A percentile compares a stretch with the other conserved stretches of the same genome.
phyloP scores from a whole-genome alignment of 1,140 invertebrate genomes.

The Procambarus clarkii region DNA sequence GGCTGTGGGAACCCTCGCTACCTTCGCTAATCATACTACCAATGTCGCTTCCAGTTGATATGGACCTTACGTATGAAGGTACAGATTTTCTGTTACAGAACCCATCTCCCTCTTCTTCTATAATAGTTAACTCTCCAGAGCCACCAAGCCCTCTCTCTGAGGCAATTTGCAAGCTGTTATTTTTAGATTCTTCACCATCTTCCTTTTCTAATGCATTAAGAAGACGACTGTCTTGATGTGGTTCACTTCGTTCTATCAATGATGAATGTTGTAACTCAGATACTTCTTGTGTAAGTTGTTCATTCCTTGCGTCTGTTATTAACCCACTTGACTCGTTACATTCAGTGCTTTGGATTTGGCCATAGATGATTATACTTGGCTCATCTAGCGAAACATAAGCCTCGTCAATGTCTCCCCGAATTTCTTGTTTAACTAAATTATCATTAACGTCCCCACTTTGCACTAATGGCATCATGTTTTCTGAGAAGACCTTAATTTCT shows the following conservation, averaged over 20 bases:
- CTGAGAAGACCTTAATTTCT: slow-evolving; percentile 51
- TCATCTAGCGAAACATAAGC: slow-evolving; percentile 56
- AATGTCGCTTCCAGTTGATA: slow-evolving; percentile 52
- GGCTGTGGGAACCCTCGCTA: slow-evolving; percentile 43
- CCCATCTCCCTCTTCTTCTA: slow-evolving; percentile 36
- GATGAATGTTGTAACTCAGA: background rate
- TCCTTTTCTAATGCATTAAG: background rate
- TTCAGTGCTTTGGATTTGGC: background rate
- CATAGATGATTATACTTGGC: slow-evolving; percentile 14
- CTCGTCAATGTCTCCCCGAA: slow-evolving; percentile 39
- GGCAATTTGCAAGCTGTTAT: background rate
- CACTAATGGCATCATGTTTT: background rate
- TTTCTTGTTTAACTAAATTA: slow-evolving; percentile 28
- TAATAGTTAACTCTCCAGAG: slow-evolving; percentile 37
- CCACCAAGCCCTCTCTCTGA: slow-evolving; percentile 29
- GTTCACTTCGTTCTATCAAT: background rate
- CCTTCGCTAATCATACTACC: slow-evolving; percentile 60
- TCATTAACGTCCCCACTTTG: slow-evolving; percentile 28
- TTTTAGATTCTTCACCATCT: background rate
- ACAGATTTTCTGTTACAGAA: background rate
- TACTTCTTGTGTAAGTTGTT: background rate
- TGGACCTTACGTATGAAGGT: slow-evolving; percentile 28
- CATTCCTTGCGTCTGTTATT: background rate
- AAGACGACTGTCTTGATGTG: background rate
- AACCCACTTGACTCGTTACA: slow-evolving; percentile 12